Percentiles rank a stretch among this genome's conserved stretches.
phyloP scores from a whole-genome alignment of 2,888 invertebrate species.

The Nymphalis urticae region DNA sequence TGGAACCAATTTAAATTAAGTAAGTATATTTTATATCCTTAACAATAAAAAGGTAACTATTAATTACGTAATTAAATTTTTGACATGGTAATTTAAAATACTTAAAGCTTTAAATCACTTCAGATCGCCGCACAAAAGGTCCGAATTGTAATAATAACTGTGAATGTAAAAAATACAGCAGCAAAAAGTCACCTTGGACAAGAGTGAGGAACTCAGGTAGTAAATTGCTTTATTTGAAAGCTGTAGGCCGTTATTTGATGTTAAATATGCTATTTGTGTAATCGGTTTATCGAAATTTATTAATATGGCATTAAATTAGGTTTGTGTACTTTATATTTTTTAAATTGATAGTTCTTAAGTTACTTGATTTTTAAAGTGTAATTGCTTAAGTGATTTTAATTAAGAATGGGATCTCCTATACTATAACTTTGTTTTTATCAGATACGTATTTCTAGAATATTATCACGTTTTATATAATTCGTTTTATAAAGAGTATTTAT shows the following conservation, averaged over 20 bases:
- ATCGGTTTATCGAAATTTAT: constrained; percentile 49
- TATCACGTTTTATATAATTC: too few relatives aligned
- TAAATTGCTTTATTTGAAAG: constrained; percentile 76
- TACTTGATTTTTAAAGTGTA: too few relatives aligned
- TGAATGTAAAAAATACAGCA: constrained; percentile 56
- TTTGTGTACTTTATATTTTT: not conserved
- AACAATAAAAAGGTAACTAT: not conserved
- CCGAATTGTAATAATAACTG: constrained; percentile 64
- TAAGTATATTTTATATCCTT: not conserved
- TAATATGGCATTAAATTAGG: constrained; percentile 4
- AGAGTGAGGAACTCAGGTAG: constrained; percentile 78
- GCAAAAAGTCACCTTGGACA: constrained; percentile 78
- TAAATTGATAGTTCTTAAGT: not conserved
- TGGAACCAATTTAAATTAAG: not conserved
- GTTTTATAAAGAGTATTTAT: too few relatives aligned
- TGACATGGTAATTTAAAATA: constrained; percentile 4
- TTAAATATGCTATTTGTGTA: constrained; percentile 53
- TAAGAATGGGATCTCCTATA: too few relatives aligned
- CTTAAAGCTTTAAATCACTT: constrained; percentile 11
- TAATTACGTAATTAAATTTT: constrained; percentile 8
- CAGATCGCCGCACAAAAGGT: constrained; percentile 65
- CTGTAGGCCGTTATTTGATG: constrained; percentile 47
- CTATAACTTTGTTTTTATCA: not conserved
- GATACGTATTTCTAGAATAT: not conserved
- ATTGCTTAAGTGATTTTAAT: too few relatives aligned